Base-by-base conservation (phyloP, 2,797 vertebrate species). In the Sphenodon punctatus region DNA sequence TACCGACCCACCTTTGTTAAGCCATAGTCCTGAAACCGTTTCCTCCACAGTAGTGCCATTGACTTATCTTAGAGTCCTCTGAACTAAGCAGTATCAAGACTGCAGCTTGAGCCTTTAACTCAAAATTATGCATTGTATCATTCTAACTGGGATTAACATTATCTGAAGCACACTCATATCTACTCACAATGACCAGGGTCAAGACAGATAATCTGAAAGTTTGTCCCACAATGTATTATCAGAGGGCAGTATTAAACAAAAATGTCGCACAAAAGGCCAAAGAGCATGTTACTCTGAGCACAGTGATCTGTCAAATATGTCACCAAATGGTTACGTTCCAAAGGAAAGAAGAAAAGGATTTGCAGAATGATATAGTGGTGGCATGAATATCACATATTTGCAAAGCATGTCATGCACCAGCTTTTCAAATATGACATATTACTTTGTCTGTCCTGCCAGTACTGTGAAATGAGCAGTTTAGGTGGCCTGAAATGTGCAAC, bases 121-220 rank as follows among this genome's bases (percentile, higher is more conserved):
- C 65, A 20, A 4, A 30, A 19, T 2, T 58, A 3, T 27, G 3
- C 5, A 39, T 5, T 43, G 4, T 8, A 56, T 14, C 0, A 19
- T 15, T 8, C 3, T 12, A 68, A 39, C 59, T 56, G 19, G 30
- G n/a, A 49, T 8, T 4, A 27, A 23, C 19, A 39, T 27, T 55
- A 41, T 13, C 10, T 51, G 32, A 23, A 3, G 2, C 5, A 42
- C 38, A 10, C 5, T 8, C 5, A 6, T 45, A 9, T 6, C 48
- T 70, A 23, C 19, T 78, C 25, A 70, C 30, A 53, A 1, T 58
- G 10, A 72, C 59, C 41, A 80, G 32, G 2, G 46, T 20, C 23
- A 38, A 8, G 17, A 22, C 9, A 58, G 8, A 19, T 41, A 36
- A 66, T 56, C 32, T 71, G 32, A 56, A 80, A 60, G 45, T 34